Base-by-base conservation (phyloP, 2,113 vertebrate species). In the Furnarius figulus region DNA sequence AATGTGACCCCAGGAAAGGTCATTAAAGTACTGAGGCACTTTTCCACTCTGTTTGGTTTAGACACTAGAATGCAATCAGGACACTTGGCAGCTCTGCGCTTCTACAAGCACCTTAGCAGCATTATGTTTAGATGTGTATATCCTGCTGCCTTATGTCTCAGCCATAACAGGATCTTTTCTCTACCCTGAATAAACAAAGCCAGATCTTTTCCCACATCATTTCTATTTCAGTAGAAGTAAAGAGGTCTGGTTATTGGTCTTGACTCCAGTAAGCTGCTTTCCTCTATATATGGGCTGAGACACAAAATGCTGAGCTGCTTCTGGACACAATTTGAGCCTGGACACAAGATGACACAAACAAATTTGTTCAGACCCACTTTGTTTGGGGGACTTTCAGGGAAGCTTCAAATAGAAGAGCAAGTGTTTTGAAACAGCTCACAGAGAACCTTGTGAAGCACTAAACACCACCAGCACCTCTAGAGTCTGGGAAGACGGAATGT, bases 121-220 rank as follows among this genome's bases (percentile, higher is more conserved):
- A 17, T 81, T 94, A 80, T 55, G 50, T 95, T 39, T 80, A 74
- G 13, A 59, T 83, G 33, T 76, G 59, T 83, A 52, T 93, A 67
- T 93, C 42, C 47, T 70, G 33, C 87, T 96, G 85, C 71, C 55
- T 94, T 93, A 75, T 86, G 59, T 91, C 79, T 94, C 83, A 96
- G 72, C 65, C 59, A 63, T 94, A 93, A 86, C 75, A 86, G 79
- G 75, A 71, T 78, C 63, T 90, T 93, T 94, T 87, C 82, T 83
- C 67, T 85, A 55, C 61, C 31, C 28, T 74, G 75, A 90, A 93
- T 96, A 94, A 96, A 94, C 63, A 94, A 93, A 95, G n/a, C 16
- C 68, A 90, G 71, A 93, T 95, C 75, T 95, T 96, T 94, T 88
- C 87, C 85, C 67, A 71, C 67, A 91, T 72, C 4, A 3, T 89